Percentiles rank a stretch among this genome's conserved stretches.
These are phyloP conservation scores for Gorsachius goisagi DNA, from an alignment of 2,113 vertebrate genomes.

Conservation along the genomic window DNA sequence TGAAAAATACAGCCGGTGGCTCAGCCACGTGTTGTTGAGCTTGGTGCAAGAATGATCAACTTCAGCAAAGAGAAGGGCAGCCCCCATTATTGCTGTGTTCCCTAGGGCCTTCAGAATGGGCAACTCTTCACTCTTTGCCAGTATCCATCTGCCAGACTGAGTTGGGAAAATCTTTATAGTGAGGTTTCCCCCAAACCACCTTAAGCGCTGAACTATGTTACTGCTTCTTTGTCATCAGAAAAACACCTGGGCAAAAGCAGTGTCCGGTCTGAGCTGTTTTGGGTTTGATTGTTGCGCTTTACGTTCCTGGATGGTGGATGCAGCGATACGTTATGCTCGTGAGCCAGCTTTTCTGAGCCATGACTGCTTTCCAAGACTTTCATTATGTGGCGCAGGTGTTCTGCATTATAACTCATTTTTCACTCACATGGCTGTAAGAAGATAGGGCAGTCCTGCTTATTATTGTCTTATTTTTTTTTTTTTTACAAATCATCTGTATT, in stretches of 20 bases:
- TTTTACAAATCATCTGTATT: slow-evolving; percentile 56
- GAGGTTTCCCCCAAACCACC: neutral
- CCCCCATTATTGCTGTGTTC: neutral
- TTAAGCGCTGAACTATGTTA: neutral
- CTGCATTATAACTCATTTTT: slow-evolving; percentile 62
- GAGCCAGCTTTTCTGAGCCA: slow-evolving; percentile 61
- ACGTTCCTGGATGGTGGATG: neutral
- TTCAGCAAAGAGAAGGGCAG: neutral
- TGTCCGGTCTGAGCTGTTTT: neutral
- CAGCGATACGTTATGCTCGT: neutral
- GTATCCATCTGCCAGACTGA: neutral
- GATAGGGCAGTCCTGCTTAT: slow-evolving; percentile 54
- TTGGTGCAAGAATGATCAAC: neutral
- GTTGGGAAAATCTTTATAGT: neutral
- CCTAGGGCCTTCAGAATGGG: neutral
- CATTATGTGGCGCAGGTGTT: slow-evolving; percentile 73
- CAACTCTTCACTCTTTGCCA: neutral
- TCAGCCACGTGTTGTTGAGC: neutral
- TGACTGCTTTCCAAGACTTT: slow-evolving; percentile 67
- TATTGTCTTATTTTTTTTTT: slow-evolving; percentile 6
- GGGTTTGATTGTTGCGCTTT: neutral
- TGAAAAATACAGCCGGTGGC: neutral
- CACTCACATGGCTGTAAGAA: slow-evolving; percentile 61
- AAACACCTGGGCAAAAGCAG: neutral
- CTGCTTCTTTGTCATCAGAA: neutral